phyloP scores from a whole-genome alignment of 1,140 invertebrate genomes.

The Steinernema khuongi region DNA sequence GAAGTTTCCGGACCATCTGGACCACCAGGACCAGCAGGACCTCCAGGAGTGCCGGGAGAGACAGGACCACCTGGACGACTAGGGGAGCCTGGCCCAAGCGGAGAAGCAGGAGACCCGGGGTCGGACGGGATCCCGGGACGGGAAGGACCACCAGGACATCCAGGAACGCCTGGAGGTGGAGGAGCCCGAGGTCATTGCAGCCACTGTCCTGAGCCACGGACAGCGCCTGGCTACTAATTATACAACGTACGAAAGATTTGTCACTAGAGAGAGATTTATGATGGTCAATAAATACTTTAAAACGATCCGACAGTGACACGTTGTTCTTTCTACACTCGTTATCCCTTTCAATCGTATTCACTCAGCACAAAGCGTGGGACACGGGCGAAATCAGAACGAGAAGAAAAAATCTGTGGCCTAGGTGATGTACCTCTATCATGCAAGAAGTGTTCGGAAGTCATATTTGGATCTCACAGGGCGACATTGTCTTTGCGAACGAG shows the following conservation, averaged over 20 bases:
- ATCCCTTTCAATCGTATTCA: too few relatives aligned
- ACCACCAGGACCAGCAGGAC: conserved; percentile 18
- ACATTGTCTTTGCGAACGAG: background rate
- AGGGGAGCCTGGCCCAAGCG: conserved; percentile 22
- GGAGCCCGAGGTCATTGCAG: conserved; percentile 4
- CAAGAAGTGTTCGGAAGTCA: too few relatives aligned
- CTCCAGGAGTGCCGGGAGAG: conserved; percentile 11
- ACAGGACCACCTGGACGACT: conserved; percentile 7
- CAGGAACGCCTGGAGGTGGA: conserved; percentile 18
- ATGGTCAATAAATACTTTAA: too few relatives aligned
- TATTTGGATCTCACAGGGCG: background rate
- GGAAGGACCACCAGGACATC: conserved; percentile 22
- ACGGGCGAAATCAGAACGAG: too few relatives aligned
- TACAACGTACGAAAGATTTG: background rate
- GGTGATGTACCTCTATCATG: too few relatives aligned
- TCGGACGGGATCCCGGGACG: conserved; percentile 16
- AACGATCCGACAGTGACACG: too few relatives aligned
- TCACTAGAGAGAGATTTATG: too few relatives aligned
- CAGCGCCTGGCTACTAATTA: background rate
- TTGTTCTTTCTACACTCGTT: too few relatives aligned
- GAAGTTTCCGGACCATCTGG: conserved; percentile 3
- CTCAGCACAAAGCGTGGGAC: too few relatives aligned
- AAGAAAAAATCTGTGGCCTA: too few relatives aligned
- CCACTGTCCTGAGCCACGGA: background rate
- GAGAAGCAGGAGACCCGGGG: conserved; percentile 19